Evolutionary conservation across 1,140 invertebrate species (phyloP).

Genomic region (Colletes latitarsis): DNA sequence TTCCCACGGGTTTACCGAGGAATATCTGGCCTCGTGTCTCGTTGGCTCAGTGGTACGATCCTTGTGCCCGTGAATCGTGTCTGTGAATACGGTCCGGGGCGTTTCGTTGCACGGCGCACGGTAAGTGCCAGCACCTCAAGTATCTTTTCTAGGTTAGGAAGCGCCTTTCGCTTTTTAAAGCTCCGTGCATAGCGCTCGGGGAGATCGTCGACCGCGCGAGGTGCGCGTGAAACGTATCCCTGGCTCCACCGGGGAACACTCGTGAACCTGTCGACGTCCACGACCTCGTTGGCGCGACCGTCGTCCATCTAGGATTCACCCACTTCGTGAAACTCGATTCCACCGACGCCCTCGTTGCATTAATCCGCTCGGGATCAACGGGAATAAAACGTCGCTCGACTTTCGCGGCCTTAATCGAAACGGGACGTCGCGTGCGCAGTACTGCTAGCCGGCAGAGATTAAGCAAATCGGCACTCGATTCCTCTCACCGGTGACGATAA

Average conservation of each 20-base stretch:
- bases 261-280: background rate
- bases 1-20: background rate
- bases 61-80: conserved; percentile 20
- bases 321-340: background rate
- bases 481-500: too few species aligned
- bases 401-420: background rate
- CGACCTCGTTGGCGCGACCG: background rate
- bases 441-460: background rate
- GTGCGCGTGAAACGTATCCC: background rate
- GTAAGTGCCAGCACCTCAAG: conserved; percentile 32
- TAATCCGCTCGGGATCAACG: background rate
- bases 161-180: conserved; percentile 35
- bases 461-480: too few species aligned
- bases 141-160: conserved; percentile 63
- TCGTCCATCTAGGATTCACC: background rate
- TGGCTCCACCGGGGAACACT: background rate
- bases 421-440: background rate
- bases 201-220: background rate
- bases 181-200: conserved; percentile 9
- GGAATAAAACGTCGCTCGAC: background rate
- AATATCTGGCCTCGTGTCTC: background rate
- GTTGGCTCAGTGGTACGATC: conserved; percentile 15
- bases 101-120: conserved; percentile 14
- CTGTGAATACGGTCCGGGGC: conserved; percentile 34
- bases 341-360: background rate